Percentiles rank a stretch among this genome's conserved stretches.
Conservation (phyloP, 2,113 vertebrate genomes). For the Perccottus glenii region DNA sequence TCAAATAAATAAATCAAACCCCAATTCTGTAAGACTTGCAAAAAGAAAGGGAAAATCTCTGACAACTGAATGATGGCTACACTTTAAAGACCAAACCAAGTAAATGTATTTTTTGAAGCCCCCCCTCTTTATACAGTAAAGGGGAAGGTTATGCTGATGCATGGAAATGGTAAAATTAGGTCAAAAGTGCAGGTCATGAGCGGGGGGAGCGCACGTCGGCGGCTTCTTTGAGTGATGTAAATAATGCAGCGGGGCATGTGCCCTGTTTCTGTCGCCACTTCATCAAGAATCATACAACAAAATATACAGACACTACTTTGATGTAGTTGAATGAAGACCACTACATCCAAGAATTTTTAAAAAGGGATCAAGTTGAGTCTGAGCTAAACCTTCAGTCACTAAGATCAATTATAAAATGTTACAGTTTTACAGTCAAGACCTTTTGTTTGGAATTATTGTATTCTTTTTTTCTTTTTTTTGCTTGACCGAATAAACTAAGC, state of each 20-base stretch:
- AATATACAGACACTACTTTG: not conserved
- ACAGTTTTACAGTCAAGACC: too few species aligned
- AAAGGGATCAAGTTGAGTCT: too few species aligned
- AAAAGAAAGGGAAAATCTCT: not conserved
- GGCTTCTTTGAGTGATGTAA: constrained; percentile 44
- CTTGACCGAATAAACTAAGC: too few species aligned
- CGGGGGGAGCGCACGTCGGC: constrained; percentile 6
- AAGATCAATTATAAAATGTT: too few species aligned
- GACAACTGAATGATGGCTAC: not conserved
- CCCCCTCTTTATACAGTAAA: not conserved
- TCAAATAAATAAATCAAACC: too few species aligned
- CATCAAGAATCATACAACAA: not conserved
- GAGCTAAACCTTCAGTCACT: too few species aligned
- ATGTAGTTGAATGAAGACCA: too few species aligned
- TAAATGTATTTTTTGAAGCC: not conserved
- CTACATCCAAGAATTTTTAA: too few species aligned
- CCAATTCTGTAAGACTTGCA: too few species aligned
- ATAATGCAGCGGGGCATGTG: constrained; percentile 56
- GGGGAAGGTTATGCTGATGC: constrained; percentile 19
- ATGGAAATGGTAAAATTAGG: constrained; percentile 56
- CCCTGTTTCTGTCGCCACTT: constrained; percentile 33
- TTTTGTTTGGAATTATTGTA: too few species aligned
- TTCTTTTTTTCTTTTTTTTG: too few species aligned
- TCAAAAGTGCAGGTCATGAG: constrained; percentile 32
- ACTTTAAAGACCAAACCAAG: not conserved